These are phyloP conservation scores for Macrobrachium rosenbergii DNA, from an alignment of 1,140 invertebrate genomes.

Conservation along the genomic window DNA sequence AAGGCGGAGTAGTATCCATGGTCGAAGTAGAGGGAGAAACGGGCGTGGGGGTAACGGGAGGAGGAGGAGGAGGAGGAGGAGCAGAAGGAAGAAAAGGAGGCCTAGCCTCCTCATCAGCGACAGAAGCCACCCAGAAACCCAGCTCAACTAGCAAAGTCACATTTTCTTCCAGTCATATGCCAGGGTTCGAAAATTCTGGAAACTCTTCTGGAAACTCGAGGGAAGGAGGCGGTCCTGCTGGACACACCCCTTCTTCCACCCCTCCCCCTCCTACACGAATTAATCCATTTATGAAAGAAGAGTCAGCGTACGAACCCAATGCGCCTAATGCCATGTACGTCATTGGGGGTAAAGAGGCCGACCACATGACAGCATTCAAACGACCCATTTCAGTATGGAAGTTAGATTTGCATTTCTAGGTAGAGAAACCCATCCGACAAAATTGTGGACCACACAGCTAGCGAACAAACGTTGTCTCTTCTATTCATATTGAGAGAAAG, in stretches of 20 bases:
- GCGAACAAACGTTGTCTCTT: constrained; percentile 38
- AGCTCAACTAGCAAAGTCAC: constrained; percentile 47
- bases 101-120: not conserved
- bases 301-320: constrained; percentile 34
- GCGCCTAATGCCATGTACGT: constrained; percentile 64
- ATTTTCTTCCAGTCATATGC: constrained; percentile 40
- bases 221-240: not conserved
- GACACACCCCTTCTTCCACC: constrained; percentile 24
- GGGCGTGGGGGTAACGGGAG: too few relatives aligned
- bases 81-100: constrained; percentile 30
- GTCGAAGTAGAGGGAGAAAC: too few relatives aligned
- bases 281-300: constrained; percentile 63
- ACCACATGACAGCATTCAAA: constrained; percentile 56
- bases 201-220: not conserved
- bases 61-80: too few relatives aligned
- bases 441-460: not conserved
- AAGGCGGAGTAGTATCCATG: too few relatives aligned
- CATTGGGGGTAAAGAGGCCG: constrained; percentile 47
- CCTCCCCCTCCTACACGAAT: constrained; percentile 49
- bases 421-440: not conserved
- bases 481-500: constrained; percentile 32
- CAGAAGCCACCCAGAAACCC: not conserved
- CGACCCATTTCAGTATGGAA: constrained; percentile 58
- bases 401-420: constrained; percentile 52
- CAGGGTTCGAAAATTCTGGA: not conserved